phyloP scores from a whole-genome alignment of 2,113 vertebrate genomes.

The Leucopsar rothschildi region DNA sequence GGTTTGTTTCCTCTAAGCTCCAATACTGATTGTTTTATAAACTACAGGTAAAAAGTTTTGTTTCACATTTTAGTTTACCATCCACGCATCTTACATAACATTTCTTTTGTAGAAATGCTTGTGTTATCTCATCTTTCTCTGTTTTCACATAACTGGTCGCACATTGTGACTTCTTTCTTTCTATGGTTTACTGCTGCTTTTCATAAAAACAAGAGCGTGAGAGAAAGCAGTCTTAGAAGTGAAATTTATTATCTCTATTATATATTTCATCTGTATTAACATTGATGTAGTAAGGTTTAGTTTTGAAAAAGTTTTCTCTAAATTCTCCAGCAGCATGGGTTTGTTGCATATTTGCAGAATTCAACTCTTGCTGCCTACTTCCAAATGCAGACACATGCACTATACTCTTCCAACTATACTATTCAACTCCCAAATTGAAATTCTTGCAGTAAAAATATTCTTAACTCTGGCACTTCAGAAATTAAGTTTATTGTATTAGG shows the following conservation, averaged over 20 bases:
- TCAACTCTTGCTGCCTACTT: background rate
- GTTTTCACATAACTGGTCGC: background rate
- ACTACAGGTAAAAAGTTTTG: background rate
- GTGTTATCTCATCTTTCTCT: background rate
- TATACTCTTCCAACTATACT: background rate
- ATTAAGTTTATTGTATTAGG: background rate
- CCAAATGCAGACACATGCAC: background rate
- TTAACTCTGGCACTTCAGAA: background rate
- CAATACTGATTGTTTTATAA: background rate
- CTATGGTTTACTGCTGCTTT: background rate
- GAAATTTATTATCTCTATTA: background rate
- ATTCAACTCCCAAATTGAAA: background rate
- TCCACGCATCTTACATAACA: background rate
- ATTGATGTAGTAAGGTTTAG: background rate
- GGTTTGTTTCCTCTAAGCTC: background rate
- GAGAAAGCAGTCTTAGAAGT: background rate
- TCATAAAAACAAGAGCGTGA: background rate
- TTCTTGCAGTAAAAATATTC: background rate
- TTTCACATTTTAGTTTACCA: background rate
- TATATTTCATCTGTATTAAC: background rate
- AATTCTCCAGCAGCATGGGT: background rate
- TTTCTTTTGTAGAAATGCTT: background rate
- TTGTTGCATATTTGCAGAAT: background rate
- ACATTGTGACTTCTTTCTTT: background rate
- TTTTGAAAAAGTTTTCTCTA: background rate